A percentile compares a stretch with the other conserved stretches of the same genome.
phyloP scores from a whole-genome alignment of 2,113 vertebrate genomes.

The Tachuris rubrigastra region DNA sequence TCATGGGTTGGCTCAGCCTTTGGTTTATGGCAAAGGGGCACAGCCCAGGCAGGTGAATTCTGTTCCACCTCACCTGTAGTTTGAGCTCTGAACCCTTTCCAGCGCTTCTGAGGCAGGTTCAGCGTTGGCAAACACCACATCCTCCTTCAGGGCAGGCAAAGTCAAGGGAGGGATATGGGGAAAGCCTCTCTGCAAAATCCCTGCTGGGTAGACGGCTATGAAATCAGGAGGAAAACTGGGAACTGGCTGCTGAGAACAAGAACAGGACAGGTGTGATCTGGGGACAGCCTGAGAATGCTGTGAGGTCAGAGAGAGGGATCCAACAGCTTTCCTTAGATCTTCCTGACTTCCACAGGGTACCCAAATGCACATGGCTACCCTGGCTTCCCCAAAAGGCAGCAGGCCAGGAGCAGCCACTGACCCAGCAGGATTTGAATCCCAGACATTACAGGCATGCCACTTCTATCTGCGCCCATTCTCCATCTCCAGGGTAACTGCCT shows the following conservation, averaged over 20 bases:
- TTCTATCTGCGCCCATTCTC: constrained; percentile 1
- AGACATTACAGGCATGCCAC: constrained; percentile 1
- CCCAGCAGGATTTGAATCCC: constrained; percentile 23
- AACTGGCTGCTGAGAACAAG: not conserved
- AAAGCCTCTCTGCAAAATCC: not conserved
- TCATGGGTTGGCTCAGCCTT: not conserved
- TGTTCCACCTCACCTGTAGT: not conserved
- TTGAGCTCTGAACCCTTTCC: not conserved
- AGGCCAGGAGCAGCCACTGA: not conserved
- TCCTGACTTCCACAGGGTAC: not conserved
- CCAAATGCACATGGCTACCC: rapidly evolving
- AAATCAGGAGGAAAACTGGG: not conserved
- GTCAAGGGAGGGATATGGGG: rapidly evolving
- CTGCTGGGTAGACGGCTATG: not conserved
- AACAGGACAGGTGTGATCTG: rapidly evolving
- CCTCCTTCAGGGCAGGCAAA: not conserved
- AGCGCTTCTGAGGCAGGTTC: not conserved
- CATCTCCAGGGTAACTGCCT: constrained; percentile 53
- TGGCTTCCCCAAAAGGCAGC: not conserved
- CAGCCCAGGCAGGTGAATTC: not conserved
- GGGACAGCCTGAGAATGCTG: not conserved
- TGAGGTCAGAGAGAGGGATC: not conserved
- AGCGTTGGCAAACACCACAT: not conserved
- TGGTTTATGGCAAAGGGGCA: not conserved
- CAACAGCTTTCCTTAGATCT: not conserved